These are phyloP conservation scores for Muscicapa adusta DNA, from an alignment of 2,113 vertebrate species.

Conservation along the genomic window DNA sequence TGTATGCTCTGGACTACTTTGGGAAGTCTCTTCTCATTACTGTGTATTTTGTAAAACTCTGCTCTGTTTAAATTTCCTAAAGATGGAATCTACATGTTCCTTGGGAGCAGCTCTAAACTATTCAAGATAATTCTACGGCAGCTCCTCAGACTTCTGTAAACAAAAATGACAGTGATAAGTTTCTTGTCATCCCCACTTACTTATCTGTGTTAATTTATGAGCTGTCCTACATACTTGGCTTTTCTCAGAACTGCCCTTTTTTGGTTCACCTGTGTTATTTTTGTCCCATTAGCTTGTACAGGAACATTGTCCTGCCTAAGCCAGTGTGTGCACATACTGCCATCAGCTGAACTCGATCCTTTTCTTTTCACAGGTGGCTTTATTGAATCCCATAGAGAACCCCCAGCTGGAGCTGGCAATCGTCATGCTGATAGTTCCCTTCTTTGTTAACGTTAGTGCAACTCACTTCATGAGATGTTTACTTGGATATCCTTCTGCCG, in stretches of 20 bases:
- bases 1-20: background rate
- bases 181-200: background rate
- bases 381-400: slow-evolving; percentile 88
- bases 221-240: background rate
- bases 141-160: background rate
- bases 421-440: slow-evolving; percentile 97
- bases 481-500: background rate
- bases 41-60: background rate
- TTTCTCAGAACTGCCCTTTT: background rate
- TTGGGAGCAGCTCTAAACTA: background rate
- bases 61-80: background rate
- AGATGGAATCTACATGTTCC: background rate
- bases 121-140: background rate
- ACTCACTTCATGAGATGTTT: background rate
- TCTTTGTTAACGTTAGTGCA: slow-evolving; percentile 93
- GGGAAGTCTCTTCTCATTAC: background rate
- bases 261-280: background rate
- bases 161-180: background rate
- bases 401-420: slow-evolving; percentile 92
- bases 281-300: background rate
- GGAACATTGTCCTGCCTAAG: background rate
- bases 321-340: background rate
- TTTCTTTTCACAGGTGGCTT: slow-evolving; percentile 82
- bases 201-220: background rate
- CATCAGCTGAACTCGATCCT: slow-evolving; percentile 15